Evolutionary conservation across 2,113 vertebrate species (phyloP), one percentile per base, ranked within the genome.

Genomic region (Stictonetta naevosa): DNA sequence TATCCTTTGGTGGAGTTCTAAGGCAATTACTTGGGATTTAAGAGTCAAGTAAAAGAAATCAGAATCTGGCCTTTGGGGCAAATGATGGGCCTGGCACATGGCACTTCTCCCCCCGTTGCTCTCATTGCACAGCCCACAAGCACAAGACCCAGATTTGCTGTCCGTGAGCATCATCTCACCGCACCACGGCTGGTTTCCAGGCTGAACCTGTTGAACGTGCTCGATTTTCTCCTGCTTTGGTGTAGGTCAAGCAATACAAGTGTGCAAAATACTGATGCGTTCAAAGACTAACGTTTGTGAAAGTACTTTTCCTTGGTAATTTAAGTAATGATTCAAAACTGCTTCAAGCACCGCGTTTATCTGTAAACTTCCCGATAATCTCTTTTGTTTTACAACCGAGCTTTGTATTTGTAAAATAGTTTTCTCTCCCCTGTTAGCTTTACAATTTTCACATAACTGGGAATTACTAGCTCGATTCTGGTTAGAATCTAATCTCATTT

Each of bases 1-100:
- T 94, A 71, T 94, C 78, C 74, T 38, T 83, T 23, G 42, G 94
- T 69, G 55, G 55, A 92, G 92, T 82, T 89, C 90, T 96, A 86
- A 96, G 90, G 66, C 75, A 90, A 92, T 96, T 88, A 91, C 10
- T 92, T 56, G 31, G 62, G 67, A 66, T 92, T 95, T 84, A 93
- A 13, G 7, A 56, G 59, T 25, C 14, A 22, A 59, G 69, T 82
- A 87, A 76, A 29, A 94, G 73, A 84, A 91, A 79, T 92, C 72
- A 80, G 93, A 90, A 90, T 77, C 36, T 56, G 86, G 76, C 53
- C 40, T 71, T 50, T 50, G 59, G n/a, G 63, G 62, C 56, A 15
- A 7, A n/a, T 25, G 48, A 36, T 53, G 44, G 60, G 25, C 42
- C 44, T 73, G 55, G 46, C 69, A 55, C n/a, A 31, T 11, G 74